Conservation (phyloP, 2,797 vertebrate genomes). For the Myiothlypis chrysogaster region DNA sequence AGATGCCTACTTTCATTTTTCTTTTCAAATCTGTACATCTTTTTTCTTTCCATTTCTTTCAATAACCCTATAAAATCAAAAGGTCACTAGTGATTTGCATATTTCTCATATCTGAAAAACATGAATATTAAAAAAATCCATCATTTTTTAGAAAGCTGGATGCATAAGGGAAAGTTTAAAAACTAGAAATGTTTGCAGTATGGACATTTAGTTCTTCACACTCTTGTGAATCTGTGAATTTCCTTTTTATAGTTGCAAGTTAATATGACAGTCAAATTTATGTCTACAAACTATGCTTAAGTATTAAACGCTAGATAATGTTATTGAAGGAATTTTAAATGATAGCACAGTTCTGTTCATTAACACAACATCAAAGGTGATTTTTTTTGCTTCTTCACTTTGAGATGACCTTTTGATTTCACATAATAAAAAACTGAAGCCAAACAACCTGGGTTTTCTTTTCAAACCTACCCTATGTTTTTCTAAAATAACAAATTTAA, state of each 20-base stretch:
- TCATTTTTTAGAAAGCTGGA: background rate
- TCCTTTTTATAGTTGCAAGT: background rate
- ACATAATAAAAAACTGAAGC: background rate
- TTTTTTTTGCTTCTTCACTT: background rate
- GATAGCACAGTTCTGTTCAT: background rate
- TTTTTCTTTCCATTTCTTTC: background rate
- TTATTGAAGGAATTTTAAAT: background rate
- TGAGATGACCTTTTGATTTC: background rate
- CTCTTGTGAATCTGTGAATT: background rate
- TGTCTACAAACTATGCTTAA: background rate
- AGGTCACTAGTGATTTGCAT: background rate
- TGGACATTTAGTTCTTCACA: background rate
- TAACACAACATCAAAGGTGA: background rate
- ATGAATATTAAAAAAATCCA: background rate
- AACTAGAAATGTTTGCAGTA: background rate
- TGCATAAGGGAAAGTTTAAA: background rate
- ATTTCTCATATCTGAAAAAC: background rate
- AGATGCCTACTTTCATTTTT: background rate
- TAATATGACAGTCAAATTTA: background rate
- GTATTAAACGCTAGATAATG: background rate
- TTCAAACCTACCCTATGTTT: conserved; percentile 49
- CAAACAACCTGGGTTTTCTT: conserved; percentile 12
- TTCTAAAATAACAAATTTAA: conserved; percentile 66
- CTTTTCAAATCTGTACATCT: background rate
- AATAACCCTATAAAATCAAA: background rate